These are phyloP conservation scores for Dinocampus coccinellae DNA, from an alignment of 2,888 invertebrate species.

Conservation along the genomic window DNA sequence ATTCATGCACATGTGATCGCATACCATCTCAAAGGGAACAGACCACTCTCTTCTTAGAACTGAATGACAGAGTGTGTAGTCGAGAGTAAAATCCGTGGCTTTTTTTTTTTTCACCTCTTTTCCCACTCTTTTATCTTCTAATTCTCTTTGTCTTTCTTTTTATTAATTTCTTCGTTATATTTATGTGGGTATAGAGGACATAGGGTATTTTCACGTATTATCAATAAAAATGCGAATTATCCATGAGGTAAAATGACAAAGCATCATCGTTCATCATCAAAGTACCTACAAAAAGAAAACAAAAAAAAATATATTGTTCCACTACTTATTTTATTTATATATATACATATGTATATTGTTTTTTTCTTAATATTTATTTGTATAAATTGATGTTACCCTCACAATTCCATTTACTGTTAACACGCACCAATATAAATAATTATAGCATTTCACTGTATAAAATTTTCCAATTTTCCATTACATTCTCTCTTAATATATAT, in stretches of 20 bases:
- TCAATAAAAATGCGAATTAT: neutral
- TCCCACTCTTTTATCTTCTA: constrained; percentile 12
- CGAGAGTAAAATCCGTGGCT: constrained; percentile 1
- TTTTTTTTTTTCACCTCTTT: neutral
- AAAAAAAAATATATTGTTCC: neutral
- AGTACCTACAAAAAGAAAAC: neutral
- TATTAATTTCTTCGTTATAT: neutral
- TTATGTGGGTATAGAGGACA: neutral
- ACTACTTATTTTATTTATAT: neutral
- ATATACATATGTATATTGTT: too few species aligned
- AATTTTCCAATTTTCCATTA: constrained; percentile 40
- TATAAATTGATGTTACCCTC: neutral
- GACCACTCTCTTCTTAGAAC: neutral
- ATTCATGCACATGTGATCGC: constrained; percentile 47
- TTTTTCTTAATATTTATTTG: neutral
- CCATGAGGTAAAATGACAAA: neutral
- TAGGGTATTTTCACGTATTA: neutral
- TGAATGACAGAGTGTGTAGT: constrained; percentile 31
- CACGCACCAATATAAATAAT: constrained; percentile 22
- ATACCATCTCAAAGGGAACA: constrained; percentile 27
- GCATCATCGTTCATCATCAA: neutral
- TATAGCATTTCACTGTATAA: neutral
- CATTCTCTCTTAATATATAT: constrained; percentile 38
- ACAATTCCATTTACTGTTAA: neutral
- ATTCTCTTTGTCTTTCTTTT: constrained; percentile 44